Conservation (phyloP, 2,888 invertebrate genomes). For the Halictus ligatus region DNA sequence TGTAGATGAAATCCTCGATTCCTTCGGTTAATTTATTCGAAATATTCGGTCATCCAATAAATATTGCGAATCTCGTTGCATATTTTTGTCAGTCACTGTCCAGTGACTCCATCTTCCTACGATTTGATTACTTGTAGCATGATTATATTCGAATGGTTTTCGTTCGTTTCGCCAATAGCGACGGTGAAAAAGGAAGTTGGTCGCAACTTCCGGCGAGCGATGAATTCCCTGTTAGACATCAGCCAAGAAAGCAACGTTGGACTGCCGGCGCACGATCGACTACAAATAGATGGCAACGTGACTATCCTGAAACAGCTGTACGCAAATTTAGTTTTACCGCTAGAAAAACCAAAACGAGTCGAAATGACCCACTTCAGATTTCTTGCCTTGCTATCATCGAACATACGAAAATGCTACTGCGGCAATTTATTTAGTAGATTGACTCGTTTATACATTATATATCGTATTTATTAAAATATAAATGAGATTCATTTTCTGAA, state of each 20-base stretch:
- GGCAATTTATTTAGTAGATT: neutral
- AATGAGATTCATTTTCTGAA: neutral
- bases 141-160: neutral
- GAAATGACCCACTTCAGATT: neutral
- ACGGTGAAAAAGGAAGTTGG: neutral
- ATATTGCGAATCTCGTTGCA: too few relatives aligned
- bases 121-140: neutral
- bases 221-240: neutral
- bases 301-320: slow-evolving; percentile 44
- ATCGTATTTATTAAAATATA: too few relatives aligned
- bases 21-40: too few relatives aligned
- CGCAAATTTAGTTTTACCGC: slow-evolving; percentile 8
- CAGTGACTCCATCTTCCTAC: too few relatives aligned
- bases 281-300: slow-evolving; percentile 35
- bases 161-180: neutral
- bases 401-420: neutral
- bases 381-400: neutral
- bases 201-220: neutral
- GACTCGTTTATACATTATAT: too few relatives aligned
- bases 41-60: too few relatives aligned
- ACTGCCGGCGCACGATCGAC: neutral
- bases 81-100: too few relatives aligned
- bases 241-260: neutral
- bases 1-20: neutral
- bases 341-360: neutral